Percentiles rank a stretch among this genome's conserved stretches.
phyloP scores from a whole-genome alignment of 2,113 vertebrate genomes.

The Siphamia tubifer region DNA sequence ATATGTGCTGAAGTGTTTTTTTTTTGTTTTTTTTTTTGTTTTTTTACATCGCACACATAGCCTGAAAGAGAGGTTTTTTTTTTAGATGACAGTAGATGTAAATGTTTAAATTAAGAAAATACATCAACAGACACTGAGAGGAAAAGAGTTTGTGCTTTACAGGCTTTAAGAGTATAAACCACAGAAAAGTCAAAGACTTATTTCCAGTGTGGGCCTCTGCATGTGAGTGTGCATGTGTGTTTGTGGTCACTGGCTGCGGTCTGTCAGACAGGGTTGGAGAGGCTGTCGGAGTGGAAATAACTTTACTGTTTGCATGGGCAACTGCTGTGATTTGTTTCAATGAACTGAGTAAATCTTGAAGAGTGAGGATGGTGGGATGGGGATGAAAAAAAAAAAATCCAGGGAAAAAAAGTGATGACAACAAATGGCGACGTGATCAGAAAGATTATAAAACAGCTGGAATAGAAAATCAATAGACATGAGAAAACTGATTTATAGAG shows the following conservation, averaged over 20 bases:
- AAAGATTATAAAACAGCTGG: slow-evolving; percentile 3
- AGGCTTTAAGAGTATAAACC: slow-evolving; percentile 35
- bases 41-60: neutral
- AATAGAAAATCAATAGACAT: slow-evolving; percentile 25
- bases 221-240: slow-evolving; percentile 39
- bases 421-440: slow-evolving; percentile 22
- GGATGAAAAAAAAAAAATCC: neutral
- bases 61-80: neutral
- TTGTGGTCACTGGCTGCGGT: slow-evolving; percentile 63
- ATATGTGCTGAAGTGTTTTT: neutral
- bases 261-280: slow-evolving; percentile 55
- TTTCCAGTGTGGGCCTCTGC: slow-evolving; percentile 55
- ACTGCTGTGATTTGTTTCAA: slow-evolving; percentile 55
- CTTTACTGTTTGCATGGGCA: slow-evolving; percentile 56
- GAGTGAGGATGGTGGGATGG: neutral
- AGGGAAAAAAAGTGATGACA: slow-evolving; percentile 34
- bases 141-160: neutral
- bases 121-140: neutral
- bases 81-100: neutral
- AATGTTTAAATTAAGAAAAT: slow-evolving; percentile 3
- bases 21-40: neutral
- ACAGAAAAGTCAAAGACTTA: slow-evolving; percentile 46
- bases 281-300: slow-evolving; percentile 65
- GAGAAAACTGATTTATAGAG: slow-evolving; percentile 15
- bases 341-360: slow-evolving; percentile 46